phyloP scores from a whole-genome alignment of 2,113 vertebrate species.

The Scopus umbretta region DNA sequence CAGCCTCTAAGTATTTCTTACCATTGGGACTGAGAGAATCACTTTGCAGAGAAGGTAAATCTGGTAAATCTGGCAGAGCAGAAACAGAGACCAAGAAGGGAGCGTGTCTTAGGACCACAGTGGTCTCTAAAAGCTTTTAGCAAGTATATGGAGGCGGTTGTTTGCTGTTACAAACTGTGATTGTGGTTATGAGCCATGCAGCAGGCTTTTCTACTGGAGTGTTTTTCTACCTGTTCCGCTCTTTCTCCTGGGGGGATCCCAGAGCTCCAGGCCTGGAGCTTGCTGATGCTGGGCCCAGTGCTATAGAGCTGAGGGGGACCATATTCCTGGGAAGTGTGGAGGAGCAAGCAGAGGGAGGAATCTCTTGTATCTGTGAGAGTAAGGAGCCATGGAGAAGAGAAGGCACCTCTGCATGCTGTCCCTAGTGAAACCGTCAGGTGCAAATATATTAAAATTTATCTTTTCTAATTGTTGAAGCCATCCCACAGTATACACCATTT shows the following conservation, averaged over 20 bases:
- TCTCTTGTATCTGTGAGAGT: neutral
- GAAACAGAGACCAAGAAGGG: neutral
- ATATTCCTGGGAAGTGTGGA: neutral
- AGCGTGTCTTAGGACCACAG: neutral
- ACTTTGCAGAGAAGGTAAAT: neutral
- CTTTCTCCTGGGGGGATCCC: neutral
- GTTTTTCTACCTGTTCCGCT: neutral
- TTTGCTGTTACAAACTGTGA: neutral
- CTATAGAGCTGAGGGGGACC: neutral
- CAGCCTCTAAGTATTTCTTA: constrained; percentile 1
- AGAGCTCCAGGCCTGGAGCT: neutral
- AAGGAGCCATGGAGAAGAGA: neutral
- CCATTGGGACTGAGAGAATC: neutral
- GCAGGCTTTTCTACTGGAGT: neutral
- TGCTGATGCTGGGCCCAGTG: neutral
- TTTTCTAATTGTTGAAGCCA: neutral
- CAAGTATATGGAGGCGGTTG: neutral
- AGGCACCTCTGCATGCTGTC: neutral
- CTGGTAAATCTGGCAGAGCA: neutral
- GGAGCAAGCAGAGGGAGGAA: neutral
- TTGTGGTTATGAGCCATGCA: neutral
- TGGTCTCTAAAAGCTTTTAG: neutral
- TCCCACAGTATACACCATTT: neutral
- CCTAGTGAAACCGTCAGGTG: neutral
- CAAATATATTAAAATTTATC: neutral